phyloP scores from a whole-genome alignment of 2,113 vertebrate genomes.

The Nematolebias whitei region DNA sequence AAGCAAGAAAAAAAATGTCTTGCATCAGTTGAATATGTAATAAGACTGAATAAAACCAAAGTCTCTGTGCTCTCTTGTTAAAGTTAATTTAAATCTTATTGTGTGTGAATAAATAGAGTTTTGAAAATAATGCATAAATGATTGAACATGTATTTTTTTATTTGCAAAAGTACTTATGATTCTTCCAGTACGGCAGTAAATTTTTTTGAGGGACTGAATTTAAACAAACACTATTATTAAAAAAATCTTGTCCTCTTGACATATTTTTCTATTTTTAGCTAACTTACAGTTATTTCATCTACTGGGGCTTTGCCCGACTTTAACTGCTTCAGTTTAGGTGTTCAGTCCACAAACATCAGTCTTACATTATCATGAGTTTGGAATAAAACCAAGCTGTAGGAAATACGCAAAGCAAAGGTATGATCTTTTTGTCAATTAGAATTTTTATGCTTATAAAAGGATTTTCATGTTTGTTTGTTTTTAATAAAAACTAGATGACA shows the following conservation, averaged over 20 bases:
- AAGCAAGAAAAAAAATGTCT: constrained; percentile 30
- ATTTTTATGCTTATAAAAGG: too few relatives aligned
- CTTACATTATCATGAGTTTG: too few relatives aligned
- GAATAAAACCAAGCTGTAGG: too few relatives aligned
- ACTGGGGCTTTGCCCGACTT: constrained; percentile 6
- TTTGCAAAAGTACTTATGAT: constrained; percentile 9
- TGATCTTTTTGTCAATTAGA: not conserved
- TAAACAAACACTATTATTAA: constrained; percentile 9
- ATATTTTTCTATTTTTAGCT: not conserved
- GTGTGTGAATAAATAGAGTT: too few relatives aligned
- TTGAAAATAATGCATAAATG: constrained; percentile 17
- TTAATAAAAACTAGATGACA: too few relatives aligned
- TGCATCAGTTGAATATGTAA: constrained; percentile 35
- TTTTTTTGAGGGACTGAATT: not conserved
- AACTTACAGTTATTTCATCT: constrained; percentile 27
- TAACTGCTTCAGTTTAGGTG: constrained; percentile 17
- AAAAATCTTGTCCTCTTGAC: constrained; percentile 4
- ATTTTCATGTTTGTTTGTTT: too few relatives aligned
- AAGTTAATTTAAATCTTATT: constrained; percentile 6
- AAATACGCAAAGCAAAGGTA: not conserved
- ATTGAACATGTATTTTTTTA: not conserved
- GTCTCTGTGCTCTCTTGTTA: constrained; percentile 22
- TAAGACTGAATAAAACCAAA: constrained; percentile 30
- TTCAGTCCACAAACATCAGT: too few relatives aligned
- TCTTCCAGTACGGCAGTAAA: not conserved